Evolutionary conservation across 2,888 invertebrate species (phyloP), one percentile per base, ranked within the genome.

Genomic region (Aphodius sticticus): DNA sequence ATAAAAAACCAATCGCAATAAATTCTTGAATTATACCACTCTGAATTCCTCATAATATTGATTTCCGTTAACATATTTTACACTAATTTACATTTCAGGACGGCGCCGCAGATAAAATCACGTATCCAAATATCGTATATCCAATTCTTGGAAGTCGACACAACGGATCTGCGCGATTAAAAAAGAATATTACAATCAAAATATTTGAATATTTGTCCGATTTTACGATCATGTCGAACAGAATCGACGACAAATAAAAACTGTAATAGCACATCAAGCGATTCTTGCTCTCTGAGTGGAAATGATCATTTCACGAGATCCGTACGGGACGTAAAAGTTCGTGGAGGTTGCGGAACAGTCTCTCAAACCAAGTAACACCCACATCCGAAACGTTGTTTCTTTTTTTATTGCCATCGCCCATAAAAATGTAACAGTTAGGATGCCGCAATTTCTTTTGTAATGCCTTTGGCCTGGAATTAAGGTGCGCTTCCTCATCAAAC

Each of bases 211-310:
- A 9, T 53, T 53, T 12, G 53, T 53, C 53, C 53, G 6, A 53
- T 53, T 53, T 53, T 53, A 53, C 53, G 53, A 53, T 12, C 53
- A 53, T 53, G 53, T 53, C 53, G 53, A 53, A 53, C 53, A 53
- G 53, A 53, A 53, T 53, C 53, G 53, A 53, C 53, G 53, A 53
- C 53, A 53, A 53, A 53, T 53, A 53, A 53, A 53, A 53, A 53
- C 53, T 7, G 53, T 53, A 53, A 53, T 53, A 12, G 53, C 53
- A 12, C 53, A 53, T 53, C 53, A 53, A 53, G 53, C 7, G 53
- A 53, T 53, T 53, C 53, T 53, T 53, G 53, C 53, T 53, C 53
- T 53, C 53, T 9, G 53, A 53, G 53, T 53, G 53, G 53, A 53
- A 12, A 53, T 53, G 53, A 53, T 53, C 53, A 53, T 53, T 53